These are phyloP conservation scores for Leptinotarsa peninsularis DNA, from an alignment of 2,888 invertebrate species.

Conservation along the genomic window DNA sequence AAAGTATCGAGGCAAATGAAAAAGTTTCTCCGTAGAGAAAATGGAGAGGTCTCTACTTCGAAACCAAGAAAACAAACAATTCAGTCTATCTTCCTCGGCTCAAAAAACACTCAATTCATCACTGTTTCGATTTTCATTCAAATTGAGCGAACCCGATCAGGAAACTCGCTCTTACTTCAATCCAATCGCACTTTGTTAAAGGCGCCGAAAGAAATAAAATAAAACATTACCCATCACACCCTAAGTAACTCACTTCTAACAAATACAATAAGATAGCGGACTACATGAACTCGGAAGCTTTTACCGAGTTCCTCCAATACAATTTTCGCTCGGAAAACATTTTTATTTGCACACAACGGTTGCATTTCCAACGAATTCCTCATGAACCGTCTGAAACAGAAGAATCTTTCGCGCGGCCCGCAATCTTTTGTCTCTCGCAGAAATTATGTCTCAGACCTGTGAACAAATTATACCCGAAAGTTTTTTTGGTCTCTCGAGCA, in stretches of 20 bases:
- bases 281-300: neutral
- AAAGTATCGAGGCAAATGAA: too few species aligned
- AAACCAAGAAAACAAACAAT: too few species aligned
- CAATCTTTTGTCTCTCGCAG: constrained; percentile 27
- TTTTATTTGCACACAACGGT: constrained; percentile 40
- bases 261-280: constrained; percentile 10
- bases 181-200: neutral
- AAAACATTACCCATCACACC: neutral
- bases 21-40: too few species aligned
- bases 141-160: neutral
- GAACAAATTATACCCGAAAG: constrained; percentile 23
- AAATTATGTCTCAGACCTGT: constrained; percentile 25
- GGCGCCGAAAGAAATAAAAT: neutral
- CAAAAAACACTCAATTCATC: too few species aligned
- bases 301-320: neutral
- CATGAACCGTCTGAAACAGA: constrained; percentile 28
- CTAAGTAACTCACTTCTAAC: constrained; percentile 5
- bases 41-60: too few species aligned
- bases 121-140: neutral
- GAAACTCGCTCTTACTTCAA: neutral
- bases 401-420: constrained; percentile 18
- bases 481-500: constrained; percentile 1
- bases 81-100: too few species aligned
- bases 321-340: constrained; percentile 25
- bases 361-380: constrained; percentile 33